These are phyloP conservation scores for Drosophila prosaltans DNA, from an alignment of 1,140 invertebrate species.

Conservation along the genomic window DNA sequence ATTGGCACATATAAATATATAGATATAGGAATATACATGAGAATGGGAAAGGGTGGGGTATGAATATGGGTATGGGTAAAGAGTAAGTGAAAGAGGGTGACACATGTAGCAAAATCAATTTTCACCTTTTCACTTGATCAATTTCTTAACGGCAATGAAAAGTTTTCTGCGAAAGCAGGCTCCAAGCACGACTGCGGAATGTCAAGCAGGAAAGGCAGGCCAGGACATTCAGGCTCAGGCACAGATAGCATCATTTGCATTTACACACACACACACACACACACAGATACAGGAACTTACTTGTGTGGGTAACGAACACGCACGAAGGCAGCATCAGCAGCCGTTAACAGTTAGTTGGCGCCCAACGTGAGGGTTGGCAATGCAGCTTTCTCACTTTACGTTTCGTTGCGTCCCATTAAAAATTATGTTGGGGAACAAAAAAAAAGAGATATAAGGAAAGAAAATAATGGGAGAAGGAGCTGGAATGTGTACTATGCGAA, in stretches of 20 bases:
- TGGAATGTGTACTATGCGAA: constrained; percentile 1
- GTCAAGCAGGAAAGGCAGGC: constrained; percentile 52
- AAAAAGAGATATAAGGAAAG: constrained; percentile 30
- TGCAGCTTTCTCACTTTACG: constrained; percentile 76
- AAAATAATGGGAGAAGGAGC: constrained; percentile 3
- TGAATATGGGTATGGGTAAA: background rate
- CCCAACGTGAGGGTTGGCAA: constrained; percentile 17
- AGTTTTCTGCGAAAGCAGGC: constrained; percentile 61
- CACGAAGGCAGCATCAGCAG: constrained; percentile 50
- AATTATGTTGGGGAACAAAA: constrained; percentile 64
- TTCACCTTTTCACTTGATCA: constrained; percentile 81
- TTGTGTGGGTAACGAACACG: constrained; percentile 26
- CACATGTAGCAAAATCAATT: constrained; percentile 80
- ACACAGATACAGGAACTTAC: constrained; percentile 29
- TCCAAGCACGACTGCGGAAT: constrained; percentile 60
- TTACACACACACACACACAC: constrained; percentile 32
- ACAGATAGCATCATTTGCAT: constrained; percentile 80
- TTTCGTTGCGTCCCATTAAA: constrained; percentile 80
- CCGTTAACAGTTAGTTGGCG: constrained; percentile 73
- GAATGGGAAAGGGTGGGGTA: background rate
- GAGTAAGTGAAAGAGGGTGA: constrained; percentile 9
- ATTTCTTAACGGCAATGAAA: constrained; percentile 81
- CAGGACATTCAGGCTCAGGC: constrained; percentile 33
- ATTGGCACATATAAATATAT: constrained; percentile 51
- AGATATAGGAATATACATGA: constrained; percentile 5